Base-by-base conservation (phyloP, 2,797 vertebrate species). In the Knipowitschia caucasica region DNA sequence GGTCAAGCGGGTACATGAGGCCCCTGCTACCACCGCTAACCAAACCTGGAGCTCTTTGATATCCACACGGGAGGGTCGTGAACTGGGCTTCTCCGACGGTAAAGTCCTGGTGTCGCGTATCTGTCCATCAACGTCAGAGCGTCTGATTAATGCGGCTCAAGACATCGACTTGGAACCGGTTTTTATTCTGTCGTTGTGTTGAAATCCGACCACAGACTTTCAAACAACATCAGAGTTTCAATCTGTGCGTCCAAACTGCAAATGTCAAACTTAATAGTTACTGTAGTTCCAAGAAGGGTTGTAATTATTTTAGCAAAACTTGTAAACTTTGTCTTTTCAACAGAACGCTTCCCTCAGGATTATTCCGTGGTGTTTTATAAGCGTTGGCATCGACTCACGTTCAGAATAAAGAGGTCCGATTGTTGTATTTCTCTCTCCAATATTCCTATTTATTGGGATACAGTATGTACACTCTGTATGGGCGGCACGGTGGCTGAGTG, bases 191-290 rank as follows among this genome's bases (percentile, higher is more conserved):
- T 53, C 34, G 36, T 36, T 57, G 44, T 45, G 56, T 62, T 74
- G 54, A 74, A 39, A 58, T 25, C 36, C 40, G 25, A 55, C 26
- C 47, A 14, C 1, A 46, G 56, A 78, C 17, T 68, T 67, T 55
- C 53, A 50, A 73, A 44, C 62, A 53, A 75, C 67, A 58, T 57
- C 56, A 73, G 45, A 53, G 47, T 68, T 50, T 25, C 53, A 43
- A 56, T 64, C 21, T 65, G 46, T 44, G 53, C 56, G 56, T 45
- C 40, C 24, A 52, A 35, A 35, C 34, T 35, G n/a, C 15, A 7
- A 35, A 1, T 2, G 62, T 75, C 67, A 44, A 9, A 55, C 70
- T 70, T 65, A 62, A 7, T 36, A 38, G 14, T 10, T n/a, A n/a
- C n/a, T n/a, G n/a, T n/a, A n/a, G n/a, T n/a, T n/a, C 8, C 15